These are phyloP conservation scores for Neopelma chrysocephalum DNA, from an alignment of 2,797 vertebrate species.

Conservation along the genomic window DNA sequence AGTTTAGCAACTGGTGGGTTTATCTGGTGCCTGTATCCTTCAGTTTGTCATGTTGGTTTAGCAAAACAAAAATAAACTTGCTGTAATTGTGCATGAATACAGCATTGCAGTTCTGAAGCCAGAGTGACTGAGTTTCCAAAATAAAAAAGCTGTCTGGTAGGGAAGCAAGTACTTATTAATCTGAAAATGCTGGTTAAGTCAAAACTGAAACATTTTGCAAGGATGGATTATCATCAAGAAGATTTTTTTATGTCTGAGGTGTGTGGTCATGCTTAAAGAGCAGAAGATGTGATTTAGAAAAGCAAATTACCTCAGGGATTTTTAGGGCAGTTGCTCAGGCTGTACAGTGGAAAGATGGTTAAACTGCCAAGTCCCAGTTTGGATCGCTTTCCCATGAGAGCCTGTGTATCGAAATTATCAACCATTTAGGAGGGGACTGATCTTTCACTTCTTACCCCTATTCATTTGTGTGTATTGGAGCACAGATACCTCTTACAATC, in stretches of 20 bases:
- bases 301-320: neutral
- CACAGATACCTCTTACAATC: neutral
- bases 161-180: neutral
- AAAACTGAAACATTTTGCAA: neutral
- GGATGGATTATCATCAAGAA: neutral
- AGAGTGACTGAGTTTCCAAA: neutral
- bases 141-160: neutral
- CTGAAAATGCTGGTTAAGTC: neutral
- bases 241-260: neutral
- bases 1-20: neutral
- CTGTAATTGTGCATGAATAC: neutral
- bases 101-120: neutral
- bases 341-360: neutral
- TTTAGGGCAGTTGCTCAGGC: neutral
- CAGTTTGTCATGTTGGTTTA: neutral
- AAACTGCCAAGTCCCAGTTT: rapidly evolving
- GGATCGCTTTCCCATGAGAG: neutral
- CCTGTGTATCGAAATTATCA: neutral
- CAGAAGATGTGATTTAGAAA: neutral
- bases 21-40: neutral
- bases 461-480: neutral
- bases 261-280: neutral
- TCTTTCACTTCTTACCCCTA: neutral
- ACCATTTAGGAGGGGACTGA: neutral
- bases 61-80: neutral